Conservation (phyloP, 2,888 invertebrate genomes). For the Hyles lineata region DNA sequence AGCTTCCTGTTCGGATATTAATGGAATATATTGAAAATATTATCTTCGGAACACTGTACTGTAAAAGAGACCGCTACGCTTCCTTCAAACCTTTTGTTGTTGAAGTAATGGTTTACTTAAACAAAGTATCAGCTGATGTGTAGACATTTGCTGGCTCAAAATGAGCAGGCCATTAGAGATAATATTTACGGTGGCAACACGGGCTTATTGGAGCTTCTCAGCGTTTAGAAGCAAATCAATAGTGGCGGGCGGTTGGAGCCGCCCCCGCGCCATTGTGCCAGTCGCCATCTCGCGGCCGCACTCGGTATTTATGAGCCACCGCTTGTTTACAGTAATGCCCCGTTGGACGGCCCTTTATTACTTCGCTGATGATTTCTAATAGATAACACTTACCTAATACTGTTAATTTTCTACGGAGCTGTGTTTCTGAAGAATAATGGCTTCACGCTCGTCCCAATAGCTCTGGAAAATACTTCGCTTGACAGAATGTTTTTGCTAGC, state of each 20-base stretch:
- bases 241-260: conserved; percentile 52
- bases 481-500: too few species aligned
- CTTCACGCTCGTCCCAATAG: background rate
- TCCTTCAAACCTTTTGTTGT: background rate
- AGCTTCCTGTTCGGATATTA: conserved; percentile 18
- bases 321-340: conserved; percentile 53
- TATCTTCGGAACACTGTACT: background rate
- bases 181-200: conserved; percentile 18
- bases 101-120: background rate
- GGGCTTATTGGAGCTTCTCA: conserved; percentile 4
- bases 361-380: conserved; percentile 61
- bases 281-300: conserved; percentile 58
- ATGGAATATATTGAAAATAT: background rate
- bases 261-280: conserved; percentile 71
- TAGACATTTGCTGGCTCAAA: background rate
- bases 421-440: conserved; percentile 27
- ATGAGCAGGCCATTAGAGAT: conserved; percentile 16
- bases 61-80: background rate
- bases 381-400: conserved; percentile 56
- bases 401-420: conserved; percentile 43
- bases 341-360: conserved; percentile 54
- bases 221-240: conserved; percentile 47
- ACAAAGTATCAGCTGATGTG: background rate
- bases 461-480: background rate
- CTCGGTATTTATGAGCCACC: conserved; percentile 54